A percentile compares a stretch with the other conserved stretches of the same genome.
phyloP scores from a whole-genome alignment of 1,140 invertebrate species.

The silkworm (Bombyx mori) region ASM3026992v2 NC_085117.1:14511001-14511500 shows the following conservation, averaged over 20 bases:
- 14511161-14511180: slow-evolving; percentile 40
- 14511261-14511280: slow-evolving; percentile 69
- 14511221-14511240: slow-evolving; percentile 41
- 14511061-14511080: no score
- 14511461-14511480: slow-evolving; percentile 45
- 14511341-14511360: slow-evolving; percentile 10
- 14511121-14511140: background rate
- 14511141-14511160: slow-evolving; percentile 7
- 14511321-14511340: background rate
- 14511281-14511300: slow-evolving; percentile 50
- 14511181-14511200: slow-evolving; percentile 61
- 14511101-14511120: background rate
- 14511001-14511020: no score
- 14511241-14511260: slow-evolving; percentile 59
- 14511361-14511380: slow-evolving; percentile 20
- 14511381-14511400: slow-evolving; percentile 7
- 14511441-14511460: slow-evolving; percentile 49
- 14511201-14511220: slow-evolving; percentile 65
- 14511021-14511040: no score
- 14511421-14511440: slow-evolving; percentile 57
- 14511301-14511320: slow-evolving; percentile 23
- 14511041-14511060: no score
- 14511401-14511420: slow-evolving; percentile 50
- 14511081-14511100: no score
- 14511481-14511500: slow-evolving; percentile 1